Base-by-base conservation (phyloP, 1,140 invertebrate genomes). In the Drosophila sucinea region DNA sequence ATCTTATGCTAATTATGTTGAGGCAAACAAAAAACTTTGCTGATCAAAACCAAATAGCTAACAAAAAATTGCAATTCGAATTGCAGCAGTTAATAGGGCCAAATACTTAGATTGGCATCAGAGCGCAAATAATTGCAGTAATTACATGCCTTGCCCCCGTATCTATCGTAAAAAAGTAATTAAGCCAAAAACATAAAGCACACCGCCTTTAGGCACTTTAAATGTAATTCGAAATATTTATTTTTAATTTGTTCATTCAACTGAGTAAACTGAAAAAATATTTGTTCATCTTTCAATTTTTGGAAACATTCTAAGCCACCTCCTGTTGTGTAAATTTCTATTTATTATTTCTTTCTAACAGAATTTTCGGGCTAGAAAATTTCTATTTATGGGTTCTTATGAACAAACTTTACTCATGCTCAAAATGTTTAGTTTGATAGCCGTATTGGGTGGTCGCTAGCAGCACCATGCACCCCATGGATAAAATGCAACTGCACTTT, bases 51-150 rank as follows among this genome's bases (percentile, higher is more conserved):
- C 47, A 47, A 33, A 11, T 11, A 38, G 3, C 35, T 38, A 11
- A 38, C 35, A 38, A 38, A 71, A 41, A 60, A 60, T 44, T 72
- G 72, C 71, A 74, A 55, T 57, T 67, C 7, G 10, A 1, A 4
- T 1, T 23, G 61, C 4, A 61, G 71, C 63, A 57, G 8, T 76
- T 11, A 63, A 17, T 17, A 51, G 57, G 51, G 65, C 58, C 73
- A 44, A 69, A 63, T 51, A 23, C 51, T 23, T 4, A 74, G 72
- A 75, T 76, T 75, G 51, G 25, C 63, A 75, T 74, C 63, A 67
- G 62, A 57, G 72, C 23, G 75, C 75, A 38, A 76, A 75, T 76
- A 75, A 75, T 75, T 75, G 73, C 64, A 7, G 61, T 58, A 75
- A 74, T 75, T 68, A 75, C 60, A 74, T 54, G 30, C 35, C 73